Conservation (phyloP, 2,113 vertebrate genomes). For the Hylia prasina region DNA sequence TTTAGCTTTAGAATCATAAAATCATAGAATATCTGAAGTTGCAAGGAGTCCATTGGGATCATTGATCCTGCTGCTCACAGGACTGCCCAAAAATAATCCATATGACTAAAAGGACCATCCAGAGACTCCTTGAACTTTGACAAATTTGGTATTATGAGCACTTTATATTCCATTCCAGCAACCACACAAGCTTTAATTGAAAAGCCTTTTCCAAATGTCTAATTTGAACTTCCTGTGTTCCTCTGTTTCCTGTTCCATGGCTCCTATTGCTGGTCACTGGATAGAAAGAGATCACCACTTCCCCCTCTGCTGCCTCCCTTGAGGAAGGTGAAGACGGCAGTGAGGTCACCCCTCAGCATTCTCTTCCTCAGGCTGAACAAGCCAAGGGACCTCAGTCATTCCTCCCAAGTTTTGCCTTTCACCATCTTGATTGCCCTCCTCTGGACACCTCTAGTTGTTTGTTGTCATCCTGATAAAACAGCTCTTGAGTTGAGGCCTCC, state of each 20-base stretch:
- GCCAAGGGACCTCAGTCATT: not conserved
- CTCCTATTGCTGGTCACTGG: accelerated
- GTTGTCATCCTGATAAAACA: not conserved
- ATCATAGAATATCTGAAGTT: not conserved
- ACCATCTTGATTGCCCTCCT: not conserved
- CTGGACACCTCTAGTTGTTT: not conserved
- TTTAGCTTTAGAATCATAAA: not conserved
- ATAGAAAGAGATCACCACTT: not conserved
- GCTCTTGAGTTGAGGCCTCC: accelerated
- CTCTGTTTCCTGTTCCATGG: accelerated
- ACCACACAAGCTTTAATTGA: accelerated
- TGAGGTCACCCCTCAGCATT: not conserved
- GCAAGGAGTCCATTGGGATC: not conserved
- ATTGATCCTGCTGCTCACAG: not conserved
- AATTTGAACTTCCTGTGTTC: too few species aligned
- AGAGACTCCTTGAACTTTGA: not conserved
- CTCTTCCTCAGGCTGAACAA: not conserved
- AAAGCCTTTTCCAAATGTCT: not conserved
- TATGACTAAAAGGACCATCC: not conserved
- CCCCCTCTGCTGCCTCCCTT: not conserved
- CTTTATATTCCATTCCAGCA: not conserved
- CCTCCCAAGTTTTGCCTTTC: not conserved
- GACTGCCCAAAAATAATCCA: not conserved
- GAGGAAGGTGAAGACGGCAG: not conserved
- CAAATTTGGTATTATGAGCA: not conserved